Evolutionary conservation across 2,113 vertebrate genomes (phyloP).

Genomic region (Megaceryle torquata): DNA sequence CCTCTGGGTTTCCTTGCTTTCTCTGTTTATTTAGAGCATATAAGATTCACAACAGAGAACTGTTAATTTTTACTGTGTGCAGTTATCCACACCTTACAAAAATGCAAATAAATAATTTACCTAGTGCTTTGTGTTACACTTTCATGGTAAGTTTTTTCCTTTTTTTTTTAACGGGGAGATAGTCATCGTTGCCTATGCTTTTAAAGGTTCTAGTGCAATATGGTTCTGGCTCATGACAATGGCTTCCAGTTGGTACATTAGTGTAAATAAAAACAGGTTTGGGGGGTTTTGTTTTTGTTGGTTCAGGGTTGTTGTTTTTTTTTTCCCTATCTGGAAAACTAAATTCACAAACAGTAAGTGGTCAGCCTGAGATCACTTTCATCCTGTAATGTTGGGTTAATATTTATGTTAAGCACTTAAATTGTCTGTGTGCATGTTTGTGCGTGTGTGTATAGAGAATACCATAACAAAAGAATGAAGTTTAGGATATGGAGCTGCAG

Average conservation of each 20-base stretch:
- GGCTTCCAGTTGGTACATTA: background rate
- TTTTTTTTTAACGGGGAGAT: background rate
- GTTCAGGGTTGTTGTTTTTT: background rate
- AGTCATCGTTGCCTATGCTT: background rate
- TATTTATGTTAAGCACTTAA: background rate
- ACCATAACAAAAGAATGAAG: background rate
- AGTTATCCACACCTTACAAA: background rate
- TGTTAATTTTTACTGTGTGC: background rate
- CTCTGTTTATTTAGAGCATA: background rate
- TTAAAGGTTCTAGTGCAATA: background rate
- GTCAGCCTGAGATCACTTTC: background rate
- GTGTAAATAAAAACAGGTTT: background rate
- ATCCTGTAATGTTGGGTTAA: background rate
- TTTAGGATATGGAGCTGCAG: background rate
- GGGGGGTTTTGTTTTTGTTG: background rate
- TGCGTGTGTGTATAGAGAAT: background rate
- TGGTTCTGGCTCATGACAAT: background rate
- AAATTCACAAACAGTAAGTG: background rate
- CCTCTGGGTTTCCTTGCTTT: background rate
- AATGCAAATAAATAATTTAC: conserved; percentile 15
- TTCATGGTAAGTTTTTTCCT: background rate
- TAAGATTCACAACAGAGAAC: background rate
- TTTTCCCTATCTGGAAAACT: background rate
- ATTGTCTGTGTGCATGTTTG: background rate
- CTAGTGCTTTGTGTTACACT: background rate